Conservation (phyloP, 2,113 vertebrate species). For the Passer montanus region DNA sequence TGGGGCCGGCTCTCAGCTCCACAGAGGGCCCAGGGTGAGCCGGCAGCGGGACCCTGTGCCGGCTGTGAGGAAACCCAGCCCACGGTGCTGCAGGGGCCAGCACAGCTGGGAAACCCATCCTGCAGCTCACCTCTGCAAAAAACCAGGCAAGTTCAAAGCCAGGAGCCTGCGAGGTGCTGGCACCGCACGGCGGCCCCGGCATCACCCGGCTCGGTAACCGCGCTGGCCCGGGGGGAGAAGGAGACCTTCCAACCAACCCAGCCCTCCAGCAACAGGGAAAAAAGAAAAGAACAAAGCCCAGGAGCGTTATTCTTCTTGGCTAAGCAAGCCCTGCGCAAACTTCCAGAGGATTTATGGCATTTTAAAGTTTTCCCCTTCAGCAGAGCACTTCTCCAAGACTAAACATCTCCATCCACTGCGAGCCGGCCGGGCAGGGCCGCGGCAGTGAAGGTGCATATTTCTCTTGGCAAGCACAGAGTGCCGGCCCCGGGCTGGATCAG, state of each 20-base stretch:
- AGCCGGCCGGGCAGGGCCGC: neutral
- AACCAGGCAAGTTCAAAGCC: neutral
- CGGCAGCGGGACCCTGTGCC: accelerated
- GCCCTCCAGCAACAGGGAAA: neutral
- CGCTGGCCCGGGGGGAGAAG: neutral
- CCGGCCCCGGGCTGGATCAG: neutral
- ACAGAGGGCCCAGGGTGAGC: neutral
- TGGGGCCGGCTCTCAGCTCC: accelerated
- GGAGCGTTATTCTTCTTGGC: slow-evolving; percentile 35
- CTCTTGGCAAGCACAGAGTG: neutral
- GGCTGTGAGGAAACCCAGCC: neutral
- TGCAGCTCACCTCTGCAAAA: neutral
- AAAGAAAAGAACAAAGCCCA: neutral
- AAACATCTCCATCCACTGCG: slow-evolving; percentile 51
- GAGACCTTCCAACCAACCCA: neutral
- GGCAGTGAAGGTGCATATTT: slow-evolving; percentile 45
- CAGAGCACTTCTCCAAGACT: slow-evolving; percentile 55
- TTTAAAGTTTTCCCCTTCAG: slow-evolving; percentile 61
- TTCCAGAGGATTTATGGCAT: slow-evolving; percentile 54
- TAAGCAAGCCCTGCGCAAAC: neutral
- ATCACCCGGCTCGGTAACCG: neutral
- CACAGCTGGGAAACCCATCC: slow-evolving; percentile 11
- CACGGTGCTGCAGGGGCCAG: neutral
- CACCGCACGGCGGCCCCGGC: accelerated
- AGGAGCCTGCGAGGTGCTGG: neutral